These are phyloP conservation scores for Apamea epomidion DNA, from an alignment of 2,888 invertebrate species.

Conservation along the genomic window DNA sequence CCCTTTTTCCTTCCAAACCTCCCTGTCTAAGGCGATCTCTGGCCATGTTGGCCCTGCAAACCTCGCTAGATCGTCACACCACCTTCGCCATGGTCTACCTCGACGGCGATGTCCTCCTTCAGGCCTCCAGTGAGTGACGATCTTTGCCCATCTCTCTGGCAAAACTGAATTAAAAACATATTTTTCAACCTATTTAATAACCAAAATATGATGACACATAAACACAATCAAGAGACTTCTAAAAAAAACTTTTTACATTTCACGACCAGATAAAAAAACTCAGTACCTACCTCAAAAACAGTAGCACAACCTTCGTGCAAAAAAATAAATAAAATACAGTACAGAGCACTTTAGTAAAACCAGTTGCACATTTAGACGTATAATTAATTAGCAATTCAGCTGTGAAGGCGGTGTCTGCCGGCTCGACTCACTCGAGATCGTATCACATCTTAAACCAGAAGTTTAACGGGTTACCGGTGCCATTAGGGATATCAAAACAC, in stretches of 20 bases:
- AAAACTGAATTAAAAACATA: not conserved
- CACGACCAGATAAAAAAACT: not conserved
- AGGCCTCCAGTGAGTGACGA: too few species aligned
- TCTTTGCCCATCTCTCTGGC: too few species aligned
- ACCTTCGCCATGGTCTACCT: too few species aligned
- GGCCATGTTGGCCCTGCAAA: too few species aligned
- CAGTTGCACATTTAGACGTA: constrained; percentile 58
- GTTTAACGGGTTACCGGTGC: constrained; percentile 50
- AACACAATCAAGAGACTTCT: too few species aligned
- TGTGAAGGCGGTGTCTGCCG: constrained; percentile 47
- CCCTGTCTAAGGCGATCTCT: too few species aligned
- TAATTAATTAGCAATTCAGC: constrained; percentile 66
- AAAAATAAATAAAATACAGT: constrained; percentile 9
- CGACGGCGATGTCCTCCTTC: too few species aligned
- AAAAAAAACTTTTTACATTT: not conserved
- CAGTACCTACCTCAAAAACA: constrained; percentile 20
- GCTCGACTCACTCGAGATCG: constrained; percentile 48
- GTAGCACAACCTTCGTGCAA: constrained; percentile 18
- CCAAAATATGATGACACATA: not conserved
- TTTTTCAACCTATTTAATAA: not conserved
- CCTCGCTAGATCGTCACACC: too few species aligned
- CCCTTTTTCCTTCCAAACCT: too few species aligned
- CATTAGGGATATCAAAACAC: constrained; percentile 49
- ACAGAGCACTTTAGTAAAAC: constrained; percentile 38
- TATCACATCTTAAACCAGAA: constrained; percentile 61